These are phyloP conservation scores for Micoletzkya japonica DNA, from an alignment of 2,888 invertebrate genomes.

Conservation along the genomic window DNA sequence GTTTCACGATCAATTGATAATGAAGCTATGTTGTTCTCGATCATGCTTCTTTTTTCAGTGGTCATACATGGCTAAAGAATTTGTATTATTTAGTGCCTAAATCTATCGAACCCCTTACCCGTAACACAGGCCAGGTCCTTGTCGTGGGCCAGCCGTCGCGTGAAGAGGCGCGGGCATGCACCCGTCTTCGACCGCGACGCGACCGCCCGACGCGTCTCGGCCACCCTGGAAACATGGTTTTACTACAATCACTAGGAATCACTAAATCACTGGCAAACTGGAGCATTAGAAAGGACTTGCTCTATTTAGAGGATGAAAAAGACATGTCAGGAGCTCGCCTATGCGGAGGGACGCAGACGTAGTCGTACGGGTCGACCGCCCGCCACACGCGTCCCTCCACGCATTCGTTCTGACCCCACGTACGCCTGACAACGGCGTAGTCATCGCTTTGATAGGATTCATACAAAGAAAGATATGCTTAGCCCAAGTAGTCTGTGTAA, in stretches of 20 bases:
- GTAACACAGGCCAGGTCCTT: constrained; percentile 17
- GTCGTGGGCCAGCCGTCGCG: constrained; percentile 9
- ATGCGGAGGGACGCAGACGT: constrained; percentile 52
- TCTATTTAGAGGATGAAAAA: not conserved
- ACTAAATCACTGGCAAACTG: not conserved
- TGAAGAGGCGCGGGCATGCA: constrained; percentile 11
- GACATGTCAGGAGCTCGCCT: too few species aligned
- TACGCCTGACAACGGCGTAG: constrained; percentile 36
- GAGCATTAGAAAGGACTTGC: not conserved
- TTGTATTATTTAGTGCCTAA: not conserved
- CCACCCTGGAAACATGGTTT: constrained; percentile 2
- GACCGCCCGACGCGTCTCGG: not conserved
- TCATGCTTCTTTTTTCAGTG: too few species aligned
- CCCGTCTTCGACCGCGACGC: constrained; percentile 1
- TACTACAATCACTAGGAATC: not conserved
- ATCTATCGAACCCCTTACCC: not conserved
- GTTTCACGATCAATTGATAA: not conserved
- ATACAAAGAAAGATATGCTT: too few species aligned
- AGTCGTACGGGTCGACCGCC: constrained; percentile 59
- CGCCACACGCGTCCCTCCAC: constrained; percentile 54
- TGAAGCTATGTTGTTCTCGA: too few species aligned
- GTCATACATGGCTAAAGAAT: too few species aligned
- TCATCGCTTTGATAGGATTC: too few species aligned
- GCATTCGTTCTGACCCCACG: constrained; percentile 57
- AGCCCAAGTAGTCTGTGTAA: too few species aligned